These are phyloP conservation scores for Thymallus thymallus DNA, from an alignment of 2,113 vertebrate genomes.

Conservation along the genomic window DNA sequence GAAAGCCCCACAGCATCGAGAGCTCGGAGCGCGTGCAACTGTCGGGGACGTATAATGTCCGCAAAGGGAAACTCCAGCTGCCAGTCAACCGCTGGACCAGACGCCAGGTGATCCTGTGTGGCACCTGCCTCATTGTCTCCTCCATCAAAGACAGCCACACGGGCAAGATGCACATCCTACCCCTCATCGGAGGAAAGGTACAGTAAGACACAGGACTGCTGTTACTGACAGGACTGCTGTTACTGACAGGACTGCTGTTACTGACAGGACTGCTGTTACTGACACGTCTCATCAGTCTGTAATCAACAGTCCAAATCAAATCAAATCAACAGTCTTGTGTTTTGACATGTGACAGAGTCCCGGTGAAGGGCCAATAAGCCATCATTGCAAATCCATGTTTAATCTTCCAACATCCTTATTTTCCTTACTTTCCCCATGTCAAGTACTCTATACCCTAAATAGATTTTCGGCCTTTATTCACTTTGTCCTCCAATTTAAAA, in stretches of 20 bases:
- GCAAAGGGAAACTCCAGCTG: constrained; percentile 97
- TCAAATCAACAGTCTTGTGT: too few species aligned
- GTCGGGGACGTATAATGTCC: constrained; percentile 92
- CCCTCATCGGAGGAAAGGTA: constrained; percentile 97
- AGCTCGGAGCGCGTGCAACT: constrained; percentile 93
- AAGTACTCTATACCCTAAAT: constrained; percentile 20
- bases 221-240: not conserved
- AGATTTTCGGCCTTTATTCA: not conserved
- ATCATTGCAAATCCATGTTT: not conserved
- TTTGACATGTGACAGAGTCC: not conserved
- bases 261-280: not conserved
- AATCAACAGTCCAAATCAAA: not conserved
- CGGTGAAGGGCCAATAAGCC: not conserved
- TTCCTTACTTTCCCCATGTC: constrained; percentile 25
- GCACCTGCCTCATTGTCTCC: constrained; percentile 96
- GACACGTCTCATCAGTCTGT: not conserved
- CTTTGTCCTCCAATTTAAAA: not conserved
- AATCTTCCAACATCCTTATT: constrained; percentile 12
- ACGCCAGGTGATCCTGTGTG: constrained; percentile 95
- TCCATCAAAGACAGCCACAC: constrained; percentile 94
- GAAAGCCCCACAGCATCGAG: constrained; percentile 88
- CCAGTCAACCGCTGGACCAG: constrained; percentile 96
- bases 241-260: not conserved
- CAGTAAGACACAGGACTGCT: constrained; percentile 9
- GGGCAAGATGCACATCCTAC: constrained; percentile 97